These are phyloP conservation scores for Catharus ustulatus DNA, from an alignment of 2,797 vertebrate species.

Conservation along the genomic window DNA sequence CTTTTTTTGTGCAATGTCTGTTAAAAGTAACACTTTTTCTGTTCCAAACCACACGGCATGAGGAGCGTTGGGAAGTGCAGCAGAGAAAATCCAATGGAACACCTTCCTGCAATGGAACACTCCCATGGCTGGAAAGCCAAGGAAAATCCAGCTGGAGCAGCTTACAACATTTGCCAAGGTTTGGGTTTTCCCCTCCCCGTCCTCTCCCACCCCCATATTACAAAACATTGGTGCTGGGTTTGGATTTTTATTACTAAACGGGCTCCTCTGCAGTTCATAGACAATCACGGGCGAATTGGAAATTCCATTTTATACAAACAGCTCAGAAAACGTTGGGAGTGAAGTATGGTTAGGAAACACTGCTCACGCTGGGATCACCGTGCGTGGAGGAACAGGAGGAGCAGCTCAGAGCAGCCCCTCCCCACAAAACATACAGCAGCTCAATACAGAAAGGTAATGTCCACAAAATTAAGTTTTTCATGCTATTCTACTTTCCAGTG, in stretches of 20 bases:
- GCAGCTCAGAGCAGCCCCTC: conserved; percentile 58
- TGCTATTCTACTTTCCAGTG: conserved; percentile 82
- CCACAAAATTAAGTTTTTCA: conserved; percentile 81
- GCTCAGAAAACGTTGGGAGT: conserved; percentile 83
- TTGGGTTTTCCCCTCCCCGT: background rate
- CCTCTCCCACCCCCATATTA: conserved; percentile 62
- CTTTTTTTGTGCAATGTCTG: conserved; percentile 20
- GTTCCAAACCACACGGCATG: background rate
- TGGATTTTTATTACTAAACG: conserved; percentile 73
- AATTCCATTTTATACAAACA: conserved; percentile 82
- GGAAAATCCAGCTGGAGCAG: conserved; percentile 63
- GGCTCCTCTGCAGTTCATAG: conserved; percentile 81
- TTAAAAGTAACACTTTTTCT: conserved; percentile 2
- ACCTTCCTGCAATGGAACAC: conserved; percentile 62
- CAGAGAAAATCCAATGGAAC: conserved; percentile 75
- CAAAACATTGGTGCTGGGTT: conserved; percentile 58
- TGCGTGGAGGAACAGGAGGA: conserved; percentile 64
- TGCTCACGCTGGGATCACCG: conserved; percentile 71
- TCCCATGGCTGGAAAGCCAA: conserved; percentile 37
- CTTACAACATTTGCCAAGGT: conserved; percentile 65
- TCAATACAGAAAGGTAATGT: conserved; percentile 73
- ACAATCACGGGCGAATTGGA: conserved; percentile 74
- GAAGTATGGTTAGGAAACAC: conserved; percentile 84
- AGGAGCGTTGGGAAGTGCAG: conserved; percentile 60
- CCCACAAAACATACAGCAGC: conserved; percentile 68